Evolutionary conservation across 2,888 invertebrate species (phyloP), one percentile per base, ranked within the genome.

Genomic region (Perdita meconis): DNA sequence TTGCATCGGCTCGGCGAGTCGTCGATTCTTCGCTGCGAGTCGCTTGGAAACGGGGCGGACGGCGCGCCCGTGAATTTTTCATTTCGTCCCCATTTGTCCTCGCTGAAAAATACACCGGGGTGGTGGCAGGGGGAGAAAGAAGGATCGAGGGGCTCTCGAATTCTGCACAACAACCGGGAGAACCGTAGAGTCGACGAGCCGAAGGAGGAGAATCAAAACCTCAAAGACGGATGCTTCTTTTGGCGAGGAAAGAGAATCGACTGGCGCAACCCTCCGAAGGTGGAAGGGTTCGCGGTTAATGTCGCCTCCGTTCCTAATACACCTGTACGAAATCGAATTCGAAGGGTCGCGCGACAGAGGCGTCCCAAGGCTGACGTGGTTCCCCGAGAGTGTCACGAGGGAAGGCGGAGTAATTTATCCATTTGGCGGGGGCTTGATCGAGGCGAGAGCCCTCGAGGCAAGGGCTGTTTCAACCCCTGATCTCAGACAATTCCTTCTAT

Each of bases 391-490:
- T 56, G 60, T 71, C 67, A 67, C 72, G 38, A 61, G 19, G 24
- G 50, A 40, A 67, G 71, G 57, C 24, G 10, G 38, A 70, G 75
- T 83, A 83, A 86, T 86, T 86, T 71, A 86, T 73, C 69, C 71
- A 80, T 82, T 85, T 79, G 70, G 60, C 40, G 60, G 60, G 44
- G 50, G 50, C 76, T 76, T 78, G 74, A 86, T 82, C 76, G 70
- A 56, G 26, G 59, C 60, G 64, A 81, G 75, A 59, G 71, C 59
- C 63, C 56, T 70, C 38, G 51, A 80, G 66, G 19, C 71, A 80
- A 12, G 55, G 59, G 74, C 69, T 78, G 74, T 77, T 67, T 56
- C 76, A 55, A 79, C 72, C 77, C 57, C 24, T 59, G 63, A 75
- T 69, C 68, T 65, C 77, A 72, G 74, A 82, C 82, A 80, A 82